Evolutionary conservation across 1,140 invertebrate species (phyloP), one percentile per base, ranked within the genome.

Genomic region (Brachionus asplanchnoidis): DNA sequence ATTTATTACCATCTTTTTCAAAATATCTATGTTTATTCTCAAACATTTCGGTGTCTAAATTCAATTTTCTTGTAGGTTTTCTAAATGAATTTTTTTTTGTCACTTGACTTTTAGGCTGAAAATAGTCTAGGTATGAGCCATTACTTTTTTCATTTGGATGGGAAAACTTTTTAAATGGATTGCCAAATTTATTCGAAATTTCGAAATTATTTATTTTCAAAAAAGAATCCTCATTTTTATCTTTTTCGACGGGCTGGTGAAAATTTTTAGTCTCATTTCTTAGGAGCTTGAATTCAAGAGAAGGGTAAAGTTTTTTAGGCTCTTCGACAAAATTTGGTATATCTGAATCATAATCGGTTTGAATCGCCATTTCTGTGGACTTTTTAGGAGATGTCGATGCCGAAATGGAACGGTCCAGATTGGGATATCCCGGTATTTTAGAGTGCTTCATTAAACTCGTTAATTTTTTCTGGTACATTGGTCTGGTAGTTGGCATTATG

Each of bases 131-230:
- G 20, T 77, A 77, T 4, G 73, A 77, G 8, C 44, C 73, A 50
- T 77, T 77, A 20, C 46, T 46, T 20, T 36, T 42, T 3, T 77
- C 73, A 50, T 77, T 73, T 17, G 68, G 68, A 36, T 73, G 68
- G 20, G 11, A n/a, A n/a, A 40, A 17, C 42, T 73, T 73, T n/a
- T 1, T 7, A 1, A 40, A 73, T n/a, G 28, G 28, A 44, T 77
- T 50, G 9, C 17, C 12, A 9, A 46, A 77, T 4, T 20, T 12
- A 9, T 46, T 46, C 26, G 44, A 20, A 23, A 23, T 46, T 20
- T 77, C 73, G 42, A 77, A 77, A 77, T 77, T 77, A 50, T 77
- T 77, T 46, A 9, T 77, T 46, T 46, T 77, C 44, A 77, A 4
- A 77, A 77, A 77, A 42, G 44, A 53, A 3, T 77, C 73, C 20